A percentile compares a stretch with the other conserved stretches of the same genome.
phyloP scores from a whole-genome alignment of 1,140 invertebrate species.

The Lordiphosa stackelbergi region DNA sequence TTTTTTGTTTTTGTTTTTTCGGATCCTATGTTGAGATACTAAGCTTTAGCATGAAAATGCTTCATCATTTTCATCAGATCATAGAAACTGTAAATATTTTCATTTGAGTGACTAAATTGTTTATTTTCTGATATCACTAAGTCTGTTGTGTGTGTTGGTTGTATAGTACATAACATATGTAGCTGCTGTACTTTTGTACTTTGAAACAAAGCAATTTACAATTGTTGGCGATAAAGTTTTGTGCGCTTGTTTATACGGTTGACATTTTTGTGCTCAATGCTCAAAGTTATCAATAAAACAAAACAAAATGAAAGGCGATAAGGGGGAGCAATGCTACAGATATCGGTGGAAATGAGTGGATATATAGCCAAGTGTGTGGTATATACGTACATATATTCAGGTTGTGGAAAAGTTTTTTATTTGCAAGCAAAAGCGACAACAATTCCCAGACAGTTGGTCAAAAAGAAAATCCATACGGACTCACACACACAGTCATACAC shows the following conservation, averaged over 20 bases:
- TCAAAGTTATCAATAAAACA: background rate
- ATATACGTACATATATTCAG: background rate
- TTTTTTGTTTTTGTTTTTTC: no score
- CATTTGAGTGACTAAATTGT: no score
- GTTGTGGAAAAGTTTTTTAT: conserved; percentile 32
- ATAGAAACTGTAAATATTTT: no score
- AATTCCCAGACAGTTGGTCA: conserved; percentile 46
- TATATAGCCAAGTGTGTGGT: background rate
- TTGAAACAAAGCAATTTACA: conserved; percentile 43
- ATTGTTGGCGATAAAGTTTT: conserved; percentile 35
- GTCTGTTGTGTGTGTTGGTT: background rate
- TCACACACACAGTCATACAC: conserved; percentile 10
- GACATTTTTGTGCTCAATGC: no score
- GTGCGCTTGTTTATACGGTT: no score
- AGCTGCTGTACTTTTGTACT: conserved; percentile 51
- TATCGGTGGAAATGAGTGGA: conserved; percentile 6
- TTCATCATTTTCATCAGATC: no score
- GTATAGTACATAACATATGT: conserved; percentile 6
- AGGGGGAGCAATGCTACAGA: conserved; percentile 1
- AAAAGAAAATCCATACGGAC: background rate
- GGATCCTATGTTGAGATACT: no score
- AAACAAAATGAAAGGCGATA: conserved; percentile 8
- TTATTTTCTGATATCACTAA: no score
- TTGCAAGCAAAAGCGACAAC: conserved; percentile 22
- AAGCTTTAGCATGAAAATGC: no score